Percentiles rank a stretch among this genome's conserved stretches.
phyloP scores from a whole-genome alignment of 2,888 invertebrate genomes.

The Drosophila mayaguana region DNA sequence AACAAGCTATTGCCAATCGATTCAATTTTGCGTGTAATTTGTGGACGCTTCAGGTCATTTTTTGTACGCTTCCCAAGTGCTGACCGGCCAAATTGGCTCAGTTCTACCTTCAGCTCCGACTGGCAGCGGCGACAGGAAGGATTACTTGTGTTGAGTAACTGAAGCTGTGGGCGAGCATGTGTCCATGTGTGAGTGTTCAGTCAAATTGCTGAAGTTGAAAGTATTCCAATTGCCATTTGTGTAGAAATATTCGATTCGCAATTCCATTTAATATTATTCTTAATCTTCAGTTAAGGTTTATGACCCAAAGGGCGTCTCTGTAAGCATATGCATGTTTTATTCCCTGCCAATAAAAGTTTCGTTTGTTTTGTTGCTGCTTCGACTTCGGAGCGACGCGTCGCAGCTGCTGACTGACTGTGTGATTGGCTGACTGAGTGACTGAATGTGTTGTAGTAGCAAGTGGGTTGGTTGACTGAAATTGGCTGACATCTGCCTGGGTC shows the following conservation, averaged over 20 bases:
- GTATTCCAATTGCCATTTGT: slow-evolving; percentile 54
- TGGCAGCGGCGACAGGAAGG: slow-evolving; percentile 25
- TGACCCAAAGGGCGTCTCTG: slow-evolving; percentile 32
- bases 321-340: slow-evolving; percentile 70
- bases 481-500: slow-evolving; percentile 41
- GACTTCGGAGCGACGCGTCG: background rate
- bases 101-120: slow-evolving; percentile 6
- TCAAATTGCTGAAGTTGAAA: slow-evolving; percentile 41
- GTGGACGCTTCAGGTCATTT: slow-evolving; percentile 23
- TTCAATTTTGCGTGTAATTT: slow-evolving; percentile 71
- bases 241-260: slow-evolving; percentile 65
- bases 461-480: slow-evolving; percentile 41
- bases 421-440: slow-evolving; percentile 26
- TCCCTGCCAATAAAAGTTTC: slow-evolving; percentile 69
- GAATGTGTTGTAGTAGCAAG: slow-evolving; percentile 29
- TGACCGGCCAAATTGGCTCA: slow-evolving; percentile 59
- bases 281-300: slow-evolving; percentile 73
- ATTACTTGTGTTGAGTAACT: slow-evolving; percentile 49
- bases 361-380: slow-evolving; percentile 16
- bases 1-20: slow-evolving; percentile 59
- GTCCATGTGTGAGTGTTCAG: background rate
- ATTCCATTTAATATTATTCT: slow-evolving; percentile 75
- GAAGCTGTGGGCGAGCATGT: background rate
- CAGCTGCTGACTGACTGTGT: slow-evolving; percentile 35
- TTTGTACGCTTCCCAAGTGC: slow-evolving; percentile 31